These are phyloP conservation scores for Spilosoma lubricipeda DNA, from an alignment of 2,888 invertebrate species.

Conservation along the genomic window DNA sequence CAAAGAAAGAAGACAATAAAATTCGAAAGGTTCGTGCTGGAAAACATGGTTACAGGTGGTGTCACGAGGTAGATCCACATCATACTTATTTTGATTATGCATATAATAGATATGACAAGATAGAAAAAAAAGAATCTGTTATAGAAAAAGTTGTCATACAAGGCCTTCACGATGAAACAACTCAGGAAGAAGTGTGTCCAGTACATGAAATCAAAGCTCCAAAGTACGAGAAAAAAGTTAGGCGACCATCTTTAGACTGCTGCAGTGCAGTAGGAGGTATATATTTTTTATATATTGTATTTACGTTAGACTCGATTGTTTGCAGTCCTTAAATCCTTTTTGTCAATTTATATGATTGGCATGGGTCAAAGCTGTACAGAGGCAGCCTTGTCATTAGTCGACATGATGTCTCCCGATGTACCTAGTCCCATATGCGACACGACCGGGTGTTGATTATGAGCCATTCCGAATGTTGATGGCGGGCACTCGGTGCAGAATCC, in stretches of 20 bases:
- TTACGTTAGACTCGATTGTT: too few relatives aligned
- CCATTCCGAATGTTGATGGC: background rate
- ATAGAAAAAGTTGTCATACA: conserved; percentile 67
- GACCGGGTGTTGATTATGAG: background rate
- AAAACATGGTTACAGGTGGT: conserved; percentile 79
- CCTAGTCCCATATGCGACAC: background rate
- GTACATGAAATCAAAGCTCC: conserved; percentile 63
- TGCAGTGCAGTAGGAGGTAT: conserved; percentile 81
- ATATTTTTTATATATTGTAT: too few relatives aligned
- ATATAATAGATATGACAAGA: conserved; percentile 72
- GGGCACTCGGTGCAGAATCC: background rate
- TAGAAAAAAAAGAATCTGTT: conserved; percentile 59
- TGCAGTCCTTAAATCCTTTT: background rate
- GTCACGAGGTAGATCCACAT: conserved; percentile 74
- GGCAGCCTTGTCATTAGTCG: too few relatives aligned
- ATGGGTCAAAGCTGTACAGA: background rate
- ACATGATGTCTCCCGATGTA: background rate
- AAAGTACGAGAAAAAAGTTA: conserved; percentile 65
- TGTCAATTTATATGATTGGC: background rate
- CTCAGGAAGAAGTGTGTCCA: conserved; percentile 51
- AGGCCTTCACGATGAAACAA: conserved; percentile 62
- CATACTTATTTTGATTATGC: conserved; percentile 79
- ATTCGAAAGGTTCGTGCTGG: conserved; percentile 71
- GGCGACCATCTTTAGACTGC: conserved; percentile 77
- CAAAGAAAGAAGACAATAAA: conserved; percentile 57